Evolutionary conservation across 2,113 vertebrate species (phyloP).

Genomic region (Egretta garzetta): DNA sequence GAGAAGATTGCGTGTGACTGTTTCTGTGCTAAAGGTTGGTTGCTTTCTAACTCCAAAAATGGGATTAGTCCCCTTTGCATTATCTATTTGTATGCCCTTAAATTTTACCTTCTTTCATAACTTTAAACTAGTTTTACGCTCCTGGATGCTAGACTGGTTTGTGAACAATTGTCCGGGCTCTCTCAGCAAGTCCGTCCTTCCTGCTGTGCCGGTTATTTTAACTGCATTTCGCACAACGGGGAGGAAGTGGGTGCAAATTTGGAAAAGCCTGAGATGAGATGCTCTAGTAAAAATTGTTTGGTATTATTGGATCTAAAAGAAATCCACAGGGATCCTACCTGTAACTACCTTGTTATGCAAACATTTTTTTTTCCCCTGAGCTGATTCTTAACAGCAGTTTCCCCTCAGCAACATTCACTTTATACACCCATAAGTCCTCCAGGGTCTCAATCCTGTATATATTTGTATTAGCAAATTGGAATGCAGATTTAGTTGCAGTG

Average conservation of each 20-base stretch:
- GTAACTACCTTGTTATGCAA: not conserved
- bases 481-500: not conserved
- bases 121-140: not conserved
- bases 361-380: not conserved
- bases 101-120: not conserved
- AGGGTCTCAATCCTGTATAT: not conserved
- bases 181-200: not conserved
- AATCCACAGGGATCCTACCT: not conserved
- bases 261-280: not conserved
- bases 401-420: not conserved
- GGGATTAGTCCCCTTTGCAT: not conserved
- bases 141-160: not conserved
- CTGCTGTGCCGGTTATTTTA: not conserved
- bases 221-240: not conserved
- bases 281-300: not conserved
- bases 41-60: not conserved
- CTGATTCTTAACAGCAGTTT: accelerated
- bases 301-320: not conserved
- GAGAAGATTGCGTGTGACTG: not conserved
- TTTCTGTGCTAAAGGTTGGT: not conserved
- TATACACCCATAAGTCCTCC: not conserved
- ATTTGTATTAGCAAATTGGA: not conserved
- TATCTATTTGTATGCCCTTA: not conserved
- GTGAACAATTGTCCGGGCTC: not conserved
- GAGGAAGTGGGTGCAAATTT: not conserved